A percentile compares a stretch with the other conserved stretches of the same genome.
phyloP scores from a whole-genome alignment of 2,797 vertebrate genomes.

The Nyctalus aviator region DNA sequence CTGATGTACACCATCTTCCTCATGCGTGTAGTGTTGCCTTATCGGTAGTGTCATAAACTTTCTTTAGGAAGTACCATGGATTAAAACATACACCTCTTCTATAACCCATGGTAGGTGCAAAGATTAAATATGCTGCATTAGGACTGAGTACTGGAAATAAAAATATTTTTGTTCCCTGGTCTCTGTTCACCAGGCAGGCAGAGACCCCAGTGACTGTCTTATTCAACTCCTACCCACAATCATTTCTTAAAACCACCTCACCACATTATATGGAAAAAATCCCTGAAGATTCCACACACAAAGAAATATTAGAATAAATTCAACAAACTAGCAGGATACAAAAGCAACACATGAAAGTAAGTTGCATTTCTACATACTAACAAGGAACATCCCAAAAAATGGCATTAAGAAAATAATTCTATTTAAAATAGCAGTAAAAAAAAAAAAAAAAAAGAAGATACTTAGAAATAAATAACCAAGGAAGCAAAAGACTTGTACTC shows the following conservation, averaged over 20 bases:
- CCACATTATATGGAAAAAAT: neutral
- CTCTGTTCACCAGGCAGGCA: neutral
- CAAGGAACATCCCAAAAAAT: neutral
- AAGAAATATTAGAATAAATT: neutral
- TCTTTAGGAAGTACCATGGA: slow-evolving; percentile 50
- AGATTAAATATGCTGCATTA: slow-evolving; percentile 51
- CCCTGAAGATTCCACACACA: neutral
- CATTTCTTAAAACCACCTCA: slow-evolving; percentile 32
- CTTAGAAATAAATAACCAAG: slow-evolving; percentile 3
- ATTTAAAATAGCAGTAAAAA: slow-evolving; percentile 14
- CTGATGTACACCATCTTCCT: neutral
- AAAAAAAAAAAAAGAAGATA: neutral
- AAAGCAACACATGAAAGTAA: neutral
- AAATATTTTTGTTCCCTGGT: neutral
- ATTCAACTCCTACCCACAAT: neutral
- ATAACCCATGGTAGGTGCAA: neutral
- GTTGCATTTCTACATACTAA: neutral
- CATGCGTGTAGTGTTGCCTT: neutral
- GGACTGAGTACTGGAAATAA: neutral
- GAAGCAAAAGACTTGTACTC: neutral
- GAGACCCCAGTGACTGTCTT: neutral
- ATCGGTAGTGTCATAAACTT: neutral
- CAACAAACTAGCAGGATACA: slow-evolving; percentile 5
- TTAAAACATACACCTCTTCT: slow-evolving; percentile 1
- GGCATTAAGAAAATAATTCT: neutral